Conservation (phyloP, 2,888 invertebrate genomes). For the Cetonia aurata region DNA sequence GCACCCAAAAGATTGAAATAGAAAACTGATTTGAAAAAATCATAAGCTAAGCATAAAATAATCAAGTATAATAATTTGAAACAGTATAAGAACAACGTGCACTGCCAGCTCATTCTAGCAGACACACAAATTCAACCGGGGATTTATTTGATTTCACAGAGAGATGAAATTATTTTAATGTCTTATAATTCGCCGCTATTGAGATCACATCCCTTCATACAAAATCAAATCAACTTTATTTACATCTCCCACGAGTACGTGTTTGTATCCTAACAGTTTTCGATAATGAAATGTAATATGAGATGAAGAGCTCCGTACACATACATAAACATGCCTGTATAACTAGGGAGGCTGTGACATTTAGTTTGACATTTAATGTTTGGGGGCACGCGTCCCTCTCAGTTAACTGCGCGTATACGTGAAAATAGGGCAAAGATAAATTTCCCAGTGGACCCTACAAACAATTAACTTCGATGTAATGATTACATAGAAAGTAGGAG, state of each 20-base stretch:
- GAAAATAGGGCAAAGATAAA: constrained; percentile 37
- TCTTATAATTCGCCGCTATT: not conserved
- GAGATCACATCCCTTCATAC: not conserved
- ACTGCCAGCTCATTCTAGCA: too few relatives aligned
- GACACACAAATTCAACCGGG: too few relatives aligned
- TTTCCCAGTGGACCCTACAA: constrained; percentile 29
- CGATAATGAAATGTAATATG: constrained; percentile 45
- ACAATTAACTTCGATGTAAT: constrained; percentile 22
- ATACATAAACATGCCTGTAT: constrained; percentile 20
- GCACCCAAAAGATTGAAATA: too few relatives aligned
- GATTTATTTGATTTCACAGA: too few relatives aligned
- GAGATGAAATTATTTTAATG: not conserved
- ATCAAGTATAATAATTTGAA: too few relatives aligned
- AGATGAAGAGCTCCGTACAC: constrained; percentile 40
- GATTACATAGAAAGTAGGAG: not conserved
- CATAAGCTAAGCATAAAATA: too few relatives aligned
- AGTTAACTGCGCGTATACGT: constrained; percentile 11
- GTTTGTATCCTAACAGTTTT: constrained; percentile 4
- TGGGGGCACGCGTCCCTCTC: constrained; percentile 47
- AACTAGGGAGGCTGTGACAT: constrained; percentile 58
- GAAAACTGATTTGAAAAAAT: too few relatives aligned
- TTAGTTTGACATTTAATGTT: constrained; percentile 59
- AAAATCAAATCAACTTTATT: constrained; percentile 20
- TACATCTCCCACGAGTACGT: constrained; percentile 45
- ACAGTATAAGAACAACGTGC: too few relatives aligned